Base-by-base conservation (phyloP, 1,140 invertebrate species). In the Cydia pomonella region DNA sequence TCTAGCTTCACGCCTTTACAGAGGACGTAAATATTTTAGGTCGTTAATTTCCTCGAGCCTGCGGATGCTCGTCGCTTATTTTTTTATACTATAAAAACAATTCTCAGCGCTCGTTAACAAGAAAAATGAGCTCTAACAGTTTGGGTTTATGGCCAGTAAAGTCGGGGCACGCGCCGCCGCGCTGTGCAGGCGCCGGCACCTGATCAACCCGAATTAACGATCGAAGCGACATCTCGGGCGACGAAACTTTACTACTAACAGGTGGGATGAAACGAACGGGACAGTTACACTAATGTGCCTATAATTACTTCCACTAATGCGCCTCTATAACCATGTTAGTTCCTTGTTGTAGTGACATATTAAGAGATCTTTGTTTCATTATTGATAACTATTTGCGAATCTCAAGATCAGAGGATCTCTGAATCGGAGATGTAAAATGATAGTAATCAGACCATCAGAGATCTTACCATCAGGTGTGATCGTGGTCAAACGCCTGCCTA, bases 41-140 rank as follows among this genome's bases (percentile, higher is more conserved):
- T 81, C 76, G 81, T 87, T 89, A 84, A 87, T 84, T 69, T 80
- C 79, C 76, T 75, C 80, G 73, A 85, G 59, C 77, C 80, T 62
- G 76, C 72, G 79, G 77, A 82, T 77, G 69, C 78, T 80, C 82
- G 77, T 77, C 79, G 79, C 77, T 81, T 76, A 69, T 44, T 73
- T 91, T 92, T 91, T 91, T 90, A 87, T 84, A 89, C 88, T 88
- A 90, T 89, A 89, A 91, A 90, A 91, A 90, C 87, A 91, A 88
- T 92, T 84, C 86, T 33, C 72, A 63, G 59, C 73, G 84, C 62
- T 88, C 90, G 87, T 92, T 92, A 92, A 91, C 81, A 89, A 90
- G 90, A 92, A 90, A 88, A 87, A 92, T 91, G 90, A 87, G 85
- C 87, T 89, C 82, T 91, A 91, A 89, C 84, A 82, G 85, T 80